phyloP scores from a whole-genome alignment of 35 echinoderm and acorn worm species.

The Patiria miniata region DNA sequence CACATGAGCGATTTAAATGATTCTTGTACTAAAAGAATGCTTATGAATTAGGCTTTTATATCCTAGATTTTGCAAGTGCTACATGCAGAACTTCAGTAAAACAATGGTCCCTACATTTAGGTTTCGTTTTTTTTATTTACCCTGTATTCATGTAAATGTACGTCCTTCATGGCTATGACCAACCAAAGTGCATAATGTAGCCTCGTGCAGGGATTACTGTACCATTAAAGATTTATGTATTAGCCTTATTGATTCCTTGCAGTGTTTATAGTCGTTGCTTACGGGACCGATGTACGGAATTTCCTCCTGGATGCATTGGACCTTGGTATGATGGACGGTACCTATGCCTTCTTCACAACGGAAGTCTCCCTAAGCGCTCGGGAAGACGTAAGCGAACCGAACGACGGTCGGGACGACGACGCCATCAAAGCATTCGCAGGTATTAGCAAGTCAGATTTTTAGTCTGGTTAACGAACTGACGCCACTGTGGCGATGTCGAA shows the following conservation, averaged over 20 bases:
- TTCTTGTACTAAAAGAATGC: too few species aligned
- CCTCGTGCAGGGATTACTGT: not conserved
- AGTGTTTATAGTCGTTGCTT: constrained; percentile 62
- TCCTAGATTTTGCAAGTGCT: too few species aligned
- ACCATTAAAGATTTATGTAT: not conserved
- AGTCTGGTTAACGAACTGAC: too few species aligned
- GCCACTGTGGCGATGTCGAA: too few species aligned
- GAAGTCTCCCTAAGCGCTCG: constrained; percentile 33
- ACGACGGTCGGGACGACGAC: constrained; percentile 34
- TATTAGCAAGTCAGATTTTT: not conserved
- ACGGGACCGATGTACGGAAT: constrained; percentile 56
- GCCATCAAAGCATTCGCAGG: constrained; percentile 54
- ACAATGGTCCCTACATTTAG: too few species aligned
- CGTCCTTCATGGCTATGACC: too few species aligned
- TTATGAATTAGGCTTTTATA: too few species aligned
- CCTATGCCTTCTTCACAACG: constrained; percentile 51
- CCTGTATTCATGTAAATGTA: too few species aligned
- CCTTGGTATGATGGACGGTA: constrained; percentile 45
- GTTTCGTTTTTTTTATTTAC: too few species aligned
- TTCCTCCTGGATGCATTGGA: constrained; percentile 41
- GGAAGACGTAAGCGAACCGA: not conserved
- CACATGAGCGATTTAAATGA: too few species aligned
- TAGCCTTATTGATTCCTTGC: constrained; percentile 9
- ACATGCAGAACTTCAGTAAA: too few species aligned
- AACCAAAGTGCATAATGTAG: not conserved